Evolutionary conservation across 2,113 vertebrate genomes (phyloP).

Genomic region (Lipotes vexillifer): DNA sequence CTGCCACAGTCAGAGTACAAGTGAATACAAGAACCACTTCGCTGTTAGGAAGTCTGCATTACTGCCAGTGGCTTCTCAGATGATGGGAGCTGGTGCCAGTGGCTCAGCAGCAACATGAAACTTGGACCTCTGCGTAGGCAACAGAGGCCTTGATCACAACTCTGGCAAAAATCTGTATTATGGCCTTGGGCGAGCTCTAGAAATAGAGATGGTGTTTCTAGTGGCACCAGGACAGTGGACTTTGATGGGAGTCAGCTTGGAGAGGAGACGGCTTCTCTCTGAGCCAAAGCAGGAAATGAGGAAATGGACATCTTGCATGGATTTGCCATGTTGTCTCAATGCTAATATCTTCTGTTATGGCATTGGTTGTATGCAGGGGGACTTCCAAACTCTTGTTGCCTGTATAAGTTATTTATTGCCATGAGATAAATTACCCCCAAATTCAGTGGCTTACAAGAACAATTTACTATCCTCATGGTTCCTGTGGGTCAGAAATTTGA

Average conservation of each 20-base stretch:
- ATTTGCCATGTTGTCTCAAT: neutral
- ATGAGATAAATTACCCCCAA: neutral
- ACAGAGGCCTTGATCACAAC: neutral
- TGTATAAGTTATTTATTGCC: neutral
- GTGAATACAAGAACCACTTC: neutral
- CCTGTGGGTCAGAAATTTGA: neutral
- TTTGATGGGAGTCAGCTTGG: neutral
- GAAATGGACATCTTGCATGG: neutral
- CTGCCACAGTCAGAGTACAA: neutral
- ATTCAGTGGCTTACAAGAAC: neutral
- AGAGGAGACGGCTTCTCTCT: neutral
- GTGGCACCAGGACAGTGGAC: neutral
- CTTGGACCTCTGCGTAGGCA: neutral
- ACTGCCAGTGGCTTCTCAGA: neutral
- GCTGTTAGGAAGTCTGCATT: neutral
- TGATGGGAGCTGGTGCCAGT: neutral
- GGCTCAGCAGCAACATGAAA: neutral
- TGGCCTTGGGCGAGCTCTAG: neutral
- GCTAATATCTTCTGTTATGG: neutral
- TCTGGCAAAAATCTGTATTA: neutral
- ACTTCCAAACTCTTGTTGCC: neutral
- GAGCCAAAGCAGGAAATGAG: slow-evolving; percentile 1
- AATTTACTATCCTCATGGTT: neutral
- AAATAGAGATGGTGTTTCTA: neutral
- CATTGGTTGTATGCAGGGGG: neutral